A percentile compares a stretch with the other conserved stretches of the same genome.
Conservation (phyloP, 2,797 vertebrate species). For the Kryptopterus vitreolus region DNA sequence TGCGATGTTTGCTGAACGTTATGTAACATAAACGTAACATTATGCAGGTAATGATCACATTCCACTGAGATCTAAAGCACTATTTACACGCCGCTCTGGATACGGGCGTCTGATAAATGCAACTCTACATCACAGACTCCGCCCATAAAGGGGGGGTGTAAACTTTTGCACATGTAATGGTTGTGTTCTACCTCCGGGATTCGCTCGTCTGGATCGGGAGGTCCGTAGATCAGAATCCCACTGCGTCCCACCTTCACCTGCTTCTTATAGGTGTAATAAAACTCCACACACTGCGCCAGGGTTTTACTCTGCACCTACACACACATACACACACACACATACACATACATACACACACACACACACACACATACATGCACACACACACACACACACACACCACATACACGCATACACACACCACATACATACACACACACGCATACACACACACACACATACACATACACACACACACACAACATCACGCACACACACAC, state of each 20-base stretch:
- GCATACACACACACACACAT: background rate
- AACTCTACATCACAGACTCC: too few species aligned
- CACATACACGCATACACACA: too few species aligned
- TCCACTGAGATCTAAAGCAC: too few species aligned
- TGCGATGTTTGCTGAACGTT: too few species aligned
- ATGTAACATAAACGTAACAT: too few species aligned
- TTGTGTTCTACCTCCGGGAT: conserved; percentile 85
- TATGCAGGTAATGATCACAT: too few species aligned
- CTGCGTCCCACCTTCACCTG: conserved; percentile 91
- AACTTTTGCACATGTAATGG: too few species aligned
- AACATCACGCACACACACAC: background rate
- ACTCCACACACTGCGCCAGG: conserved; percentile 95
- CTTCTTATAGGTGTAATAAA: conserved; percentile 97
- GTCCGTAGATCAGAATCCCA: conserved; percentile 84
- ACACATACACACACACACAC: background rate
- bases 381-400: conserved; percentile 83
- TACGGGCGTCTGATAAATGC: too few species aligned
- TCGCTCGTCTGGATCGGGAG: conserved; percentile 79
- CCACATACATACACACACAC: too few species aligned
- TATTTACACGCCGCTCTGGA: too few species aligned
- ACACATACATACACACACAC: conserved; percentile 82
- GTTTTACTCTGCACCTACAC: conserved; percentile 91
- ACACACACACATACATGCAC: too few species aligned
- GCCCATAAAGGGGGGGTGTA: background rate
- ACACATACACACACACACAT: conserved; percentile 60